Evolutionary conservation across 2,113 vertebrate genomes (phyloP), one percentile per base, ranked within the genome.

Genomic region (Hiodon tergisus): DNA sequence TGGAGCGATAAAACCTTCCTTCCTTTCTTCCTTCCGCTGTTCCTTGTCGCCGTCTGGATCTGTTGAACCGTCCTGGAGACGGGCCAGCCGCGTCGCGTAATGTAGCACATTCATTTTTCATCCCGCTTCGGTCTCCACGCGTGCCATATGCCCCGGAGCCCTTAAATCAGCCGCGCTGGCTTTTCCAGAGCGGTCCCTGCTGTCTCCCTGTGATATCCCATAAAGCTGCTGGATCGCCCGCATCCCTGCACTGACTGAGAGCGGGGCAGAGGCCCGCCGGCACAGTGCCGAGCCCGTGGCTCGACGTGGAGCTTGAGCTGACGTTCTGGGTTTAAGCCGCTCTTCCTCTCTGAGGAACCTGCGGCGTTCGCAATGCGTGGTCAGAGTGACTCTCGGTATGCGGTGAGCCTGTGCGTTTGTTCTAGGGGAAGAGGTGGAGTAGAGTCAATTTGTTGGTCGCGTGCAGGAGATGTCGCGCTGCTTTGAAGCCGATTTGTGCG

Each of bases 161-260:
- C 52, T 16, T 74, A 65, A 74, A 66, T 66, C 51, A 74, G 46
- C 72, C 17, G 6, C 0, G 6, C 16, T 63, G 17, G 50, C 51
- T 54, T 4, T 65, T 60, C 66, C 60, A 13, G 52, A 17, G 51
- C 9, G 5, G 47, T 65, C 50, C 62, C 46, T 78, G 31, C 71
- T 75, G 70, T 87, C 85, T 82, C 86, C 85, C 82, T 78, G 79
- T 85, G 83, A 86, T 87, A 81, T 77, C 60, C 81, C 87, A 82
- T 84, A 81, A 76, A 83, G 82, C 85, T 88, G 87, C 86, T 90
- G 88, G 81, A 84, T 72, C 4, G 75, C 77, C 76, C 71, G 77
- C 83, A 83, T 82, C 78, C 81, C 77, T 74, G 82, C 76, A 54
- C 80, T 87, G 66, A 4, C 10, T 47, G 50, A 9, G 14, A 11